phyloP scores from a whole-genome alignment of 2,113 vertebrate species.

The Ptilonorhynchus violaceus region DNA sequence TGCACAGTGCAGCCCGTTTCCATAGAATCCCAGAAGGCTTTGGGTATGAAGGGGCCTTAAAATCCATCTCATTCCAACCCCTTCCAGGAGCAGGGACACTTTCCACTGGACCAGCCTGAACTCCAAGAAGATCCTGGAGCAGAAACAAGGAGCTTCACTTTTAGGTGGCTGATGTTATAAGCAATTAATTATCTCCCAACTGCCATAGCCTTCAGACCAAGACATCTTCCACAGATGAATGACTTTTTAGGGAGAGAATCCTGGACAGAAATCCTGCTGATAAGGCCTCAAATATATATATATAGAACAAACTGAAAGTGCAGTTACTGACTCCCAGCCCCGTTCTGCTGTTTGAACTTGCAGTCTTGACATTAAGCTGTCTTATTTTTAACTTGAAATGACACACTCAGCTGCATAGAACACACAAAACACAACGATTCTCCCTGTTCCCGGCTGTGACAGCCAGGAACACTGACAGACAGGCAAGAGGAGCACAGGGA shows the following conservation, averaged over 20 bases:
- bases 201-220: neutral
- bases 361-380: neutral
- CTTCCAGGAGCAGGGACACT: neutral
- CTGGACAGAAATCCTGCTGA: neutral
- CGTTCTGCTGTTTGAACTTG: neutral
- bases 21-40: neutral
- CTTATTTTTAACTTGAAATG: neutral
- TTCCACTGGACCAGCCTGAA: neutral
- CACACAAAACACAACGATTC: neutral
- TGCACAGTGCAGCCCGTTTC: rapidly evolving
- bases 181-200: neutral
- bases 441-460: neutral
- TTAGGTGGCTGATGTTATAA: neutral
- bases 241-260: neutral
- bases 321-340: neutral
- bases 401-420: neutral
- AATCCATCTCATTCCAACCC: neutral
- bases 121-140: neutral
- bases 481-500: neutral
- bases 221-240: neutral
- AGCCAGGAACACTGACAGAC: neutral
- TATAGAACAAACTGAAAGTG: neutral
- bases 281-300: neutral
- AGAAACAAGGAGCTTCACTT: neutral
- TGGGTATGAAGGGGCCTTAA: neutral